phyloP scores from a whole-genome alignment of 2,113 vertebrate species.

The Crotalus helleri region DNA sequence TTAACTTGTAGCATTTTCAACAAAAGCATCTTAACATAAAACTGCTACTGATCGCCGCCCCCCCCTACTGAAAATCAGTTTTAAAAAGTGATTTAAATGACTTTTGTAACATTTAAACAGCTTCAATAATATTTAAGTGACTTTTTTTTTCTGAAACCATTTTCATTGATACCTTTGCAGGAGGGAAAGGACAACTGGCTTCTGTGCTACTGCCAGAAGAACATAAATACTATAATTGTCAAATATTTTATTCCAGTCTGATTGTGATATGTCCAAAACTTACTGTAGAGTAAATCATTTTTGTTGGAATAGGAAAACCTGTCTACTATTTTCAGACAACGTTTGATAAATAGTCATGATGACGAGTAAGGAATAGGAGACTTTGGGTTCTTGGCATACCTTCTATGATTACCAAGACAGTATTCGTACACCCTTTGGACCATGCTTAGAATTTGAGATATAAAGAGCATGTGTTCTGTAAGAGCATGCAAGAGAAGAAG shows the following conservation, averaged over 20 bases:
- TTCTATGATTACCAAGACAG: slow-evolving; percentile 38
- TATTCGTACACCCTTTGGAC: slow-evolving; percentile 18
- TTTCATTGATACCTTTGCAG: neutral
- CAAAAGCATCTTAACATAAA: neutral
- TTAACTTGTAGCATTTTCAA: neutral
- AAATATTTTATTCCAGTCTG: neutral
- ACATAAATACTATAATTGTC: neutral
- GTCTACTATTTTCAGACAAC: slow-evolving; percentile 26
- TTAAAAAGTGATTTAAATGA: neutral
- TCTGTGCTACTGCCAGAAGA: neutral
- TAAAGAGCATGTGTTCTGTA: slow-evolving; percentile 2
- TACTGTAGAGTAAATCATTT: neutral
- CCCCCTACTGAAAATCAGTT: neutral
- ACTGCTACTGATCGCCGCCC: neutral
- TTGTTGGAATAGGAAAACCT: neutral
- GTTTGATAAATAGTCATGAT: slow-evolving; percentile 53
- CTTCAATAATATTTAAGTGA: neutral
- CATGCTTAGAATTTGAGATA: slow-evolving; percentile 25
- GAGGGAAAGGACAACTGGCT: neutral
- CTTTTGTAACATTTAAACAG: neutral
- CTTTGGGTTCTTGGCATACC: slow-evolving; percentile 38
- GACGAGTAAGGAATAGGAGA: slow-evolving; percentile 35
- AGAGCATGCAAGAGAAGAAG: neutral
- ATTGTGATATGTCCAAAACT: neutral
- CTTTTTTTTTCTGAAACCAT: neutral